A percentile compares a stretch with the other conserved stretches of the same genome.
Conservation (phyloP, 2,797 vertebrate species). For the Ceyx erithaca region DNA sequence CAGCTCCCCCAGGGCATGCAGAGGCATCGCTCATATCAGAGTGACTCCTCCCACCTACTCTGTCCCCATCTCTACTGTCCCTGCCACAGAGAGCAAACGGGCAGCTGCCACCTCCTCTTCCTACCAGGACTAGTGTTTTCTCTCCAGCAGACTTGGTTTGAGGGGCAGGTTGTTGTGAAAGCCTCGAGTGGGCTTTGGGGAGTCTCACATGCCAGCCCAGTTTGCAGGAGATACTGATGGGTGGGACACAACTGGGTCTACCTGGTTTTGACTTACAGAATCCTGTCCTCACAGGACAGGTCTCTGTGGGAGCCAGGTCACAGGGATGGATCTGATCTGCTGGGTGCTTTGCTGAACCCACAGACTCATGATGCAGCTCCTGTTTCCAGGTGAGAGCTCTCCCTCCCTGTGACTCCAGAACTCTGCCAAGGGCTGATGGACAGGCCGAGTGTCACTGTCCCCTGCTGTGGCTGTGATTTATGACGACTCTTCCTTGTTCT, state of each 20-base stretch:
- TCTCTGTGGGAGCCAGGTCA: background rate
- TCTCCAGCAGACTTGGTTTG: background rate
- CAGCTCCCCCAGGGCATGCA: background rate
- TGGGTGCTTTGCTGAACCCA: background rate
- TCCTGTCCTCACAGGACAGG: background rate
- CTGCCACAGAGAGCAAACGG: background rate
- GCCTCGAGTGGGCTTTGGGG: background rate
- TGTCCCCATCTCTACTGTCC: background rate
- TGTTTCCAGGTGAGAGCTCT: background rate
- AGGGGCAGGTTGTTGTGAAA: background rate
- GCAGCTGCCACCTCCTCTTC: background rate
- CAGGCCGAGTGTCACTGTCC: background rate
- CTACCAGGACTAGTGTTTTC: background rate
- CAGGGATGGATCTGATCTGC: background rate
- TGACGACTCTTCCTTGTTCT: rapidly evolving
- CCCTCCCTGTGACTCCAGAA: background rate
- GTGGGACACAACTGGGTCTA: background rate
- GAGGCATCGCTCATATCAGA: background rate
- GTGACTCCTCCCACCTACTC: background rate
- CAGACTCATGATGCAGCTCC: background rate
- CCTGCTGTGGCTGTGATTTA: background rate
- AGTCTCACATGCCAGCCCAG: background rate
- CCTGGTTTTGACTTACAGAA: rapidly evolving
- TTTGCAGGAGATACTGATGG: background rate
- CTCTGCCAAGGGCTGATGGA: background rate